These are phyloP conservation scores for Heterochromis multidens DNA, from an alignment of 2,113 vertebrate species.

Conservation along the genomic window DNA sequence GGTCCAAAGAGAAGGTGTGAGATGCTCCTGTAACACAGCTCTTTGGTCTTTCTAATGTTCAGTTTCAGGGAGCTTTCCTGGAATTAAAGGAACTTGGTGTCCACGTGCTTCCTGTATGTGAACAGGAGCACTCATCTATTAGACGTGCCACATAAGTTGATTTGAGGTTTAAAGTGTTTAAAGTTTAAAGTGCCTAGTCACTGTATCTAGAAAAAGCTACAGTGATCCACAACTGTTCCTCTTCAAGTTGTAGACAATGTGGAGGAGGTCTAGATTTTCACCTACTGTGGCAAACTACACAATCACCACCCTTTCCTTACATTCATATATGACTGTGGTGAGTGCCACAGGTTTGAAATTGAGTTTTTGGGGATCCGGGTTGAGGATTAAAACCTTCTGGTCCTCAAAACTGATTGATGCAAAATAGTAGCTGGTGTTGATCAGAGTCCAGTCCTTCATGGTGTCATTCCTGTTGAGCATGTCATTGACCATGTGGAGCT, in stretches of 20 bases:
- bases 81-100: neutral
- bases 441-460: neutral
- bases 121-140: neutral
- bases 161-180: neutral
- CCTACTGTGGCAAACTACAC: neutral
- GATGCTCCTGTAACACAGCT: neutral
- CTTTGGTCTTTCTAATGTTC: neutral
- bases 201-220: neutral
- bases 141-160: neutral
- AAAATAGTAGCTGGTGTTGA: neutral
- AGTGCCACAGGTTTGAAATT: neutral
- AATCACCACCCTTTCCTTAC: neutral
- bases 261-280: too few relatives aligned
- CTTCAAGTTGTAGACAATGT: too few relatives aligned
- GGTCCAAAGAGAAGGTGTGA: neutral
- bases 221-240: too few relatives aligned
- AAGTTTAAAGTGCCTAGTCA: neutral
- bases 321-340: neutral
- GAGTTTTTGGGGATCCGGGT: fast-evolving
- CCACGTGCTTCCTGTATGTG: neutral
- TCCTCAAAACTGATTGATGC: neutral
- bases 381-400: neutral
- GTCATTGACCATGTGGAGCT: neutral
- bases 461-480: neutral
- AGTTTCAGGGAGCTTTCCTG: neutral